These are phyloP conservation scores for Sminthurides aquaticus DNA, from an alignment of 2,888 invertebrate genomes.

Conservation along the genomic window DNA sequence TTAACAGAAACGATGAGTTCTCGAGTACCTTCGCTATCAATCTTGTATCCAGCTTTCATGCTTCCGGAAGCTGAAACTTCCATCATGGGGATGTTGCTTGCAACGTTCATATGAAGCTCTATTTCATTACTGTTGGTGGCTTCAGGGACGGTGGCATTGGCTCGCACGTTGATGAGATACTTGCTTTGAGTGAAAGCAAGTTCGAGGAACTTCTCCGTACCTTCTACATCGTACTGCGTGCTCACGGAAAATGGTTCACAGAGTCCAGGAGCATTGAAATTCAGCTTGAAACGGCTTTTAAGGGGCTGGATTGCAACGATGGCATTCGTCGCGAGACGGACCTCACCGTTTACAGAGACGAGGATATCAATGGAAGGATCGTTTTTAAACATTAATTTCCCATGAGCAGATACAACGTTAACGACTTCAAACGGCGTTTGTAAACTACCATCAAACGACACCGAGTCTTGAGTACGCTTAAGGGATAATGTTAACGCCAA, in stretches of 20 bases:
- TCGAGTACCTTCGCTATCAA: conserved; percentile 30
- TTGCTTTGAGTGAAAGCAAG: conserved; percentile 31
- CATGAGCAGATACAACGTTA: conserved; percentile 10
- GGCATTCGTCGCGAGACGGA: conserved; percentile 18
- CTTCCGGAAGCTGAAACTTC: conserved; percentile 34
- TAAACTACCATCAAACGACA: conserved; percentile 26
- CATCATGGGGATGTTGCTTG: conserved; percentile 35
- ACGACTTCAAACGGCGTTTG: conserved; percentile 31
- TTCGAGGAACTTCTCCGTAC: conserved; percentile 22
- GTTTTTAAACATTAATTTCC: conserved; percentile 9
- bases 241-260: conserved; percentile 30
- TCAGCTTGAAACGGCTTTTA: conserved; percentile 24
- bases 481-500: conserved; percentile 22
- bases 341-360: conserved; percentile 25
- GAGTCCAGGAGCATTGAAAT: conserved; percentile 28
- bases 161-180: conserved; percentile 30
- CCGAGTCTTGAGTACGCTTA: conserved; percentile 14
- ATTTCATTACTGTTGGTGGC: conserved; percentile 22
- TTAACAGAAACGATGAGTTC: conserved; percentile 28
- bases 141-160: conserved; percentile 29
- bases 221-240: conserved; percentile 29
- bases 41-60: conserved; percentile 31
- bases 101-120: conserved; percentile 32
- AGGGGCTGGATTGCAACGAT: conserved; percentile 24
- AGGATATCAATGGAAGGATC: conserved; percentile 23